Conservation (phyloP, 2,797 vertebrate genomes). For the Acanthurus lineatus region DNA sequence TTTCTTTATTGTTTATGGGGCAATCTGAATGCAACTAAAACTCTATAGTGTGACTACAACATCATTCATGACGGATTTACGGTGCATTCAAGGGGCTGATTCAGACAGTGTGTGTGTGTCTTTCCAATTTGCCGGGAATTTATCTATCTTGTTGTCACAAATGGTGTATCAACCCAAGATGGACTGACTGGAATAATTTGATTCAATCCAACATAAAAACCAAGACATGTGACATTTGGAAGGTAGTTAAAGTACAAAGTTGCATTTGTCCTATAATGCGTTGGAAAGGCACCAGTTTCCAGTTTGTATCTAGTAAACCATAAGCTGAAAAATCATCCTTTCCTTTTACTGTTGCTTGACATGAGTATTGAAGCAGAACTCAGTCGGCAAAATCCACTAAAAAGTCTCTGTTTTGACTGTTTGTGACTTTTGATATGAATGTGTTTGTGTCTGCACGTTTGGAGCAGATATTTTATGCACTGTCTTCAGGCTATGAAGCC, state of each 20-base stretch:
- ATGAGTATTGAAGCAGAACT: not conserved
- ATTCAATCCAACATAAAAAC: not conserved
- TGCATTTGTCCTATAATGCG: not conserved
- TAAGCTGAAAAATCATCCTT: not conserved
- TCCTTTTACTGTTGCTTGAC: not conserved
- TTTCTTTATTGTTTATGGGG: not conserved
- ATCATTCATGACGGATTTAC: not conserved
- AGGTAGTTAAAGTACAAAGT: not conserved
- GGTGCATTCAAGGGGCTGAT: not conserved
- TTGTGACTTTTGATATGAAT: slow-evolving; percentile 47
- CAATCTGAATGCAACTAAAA: not conserved
- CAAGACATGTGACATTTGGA: not conserved
- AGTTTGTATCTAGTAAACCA: not conserved
- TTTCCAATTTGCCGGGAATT: not conserved
- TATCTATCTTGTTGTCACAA: not conserved
- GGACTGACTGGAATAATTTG: not conserved
- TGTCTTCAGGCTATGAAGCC: slow-evolving; percentile 57
- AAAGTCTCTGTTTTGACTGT: slow-evolving; percentile 58
- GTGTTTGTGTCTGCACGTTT: slow-evolving; percentile 46
- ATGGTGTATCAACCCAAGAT: not conserved
- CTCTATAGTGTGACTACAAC: not conserved
- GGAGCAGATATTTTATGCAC: slow-evolving; percentile 53
- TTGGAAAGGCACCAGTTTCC: not conserved
- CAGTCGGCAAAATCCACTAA: slow-evolving; percentile 7
- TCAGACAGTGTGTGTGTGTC: not conserved